Evolutionary conservation across 2,888 invertebrate species (phyloP), one percentile per base, ranked within the genome.

Genomic region (Leptinotarsa haldemani): DNA sequence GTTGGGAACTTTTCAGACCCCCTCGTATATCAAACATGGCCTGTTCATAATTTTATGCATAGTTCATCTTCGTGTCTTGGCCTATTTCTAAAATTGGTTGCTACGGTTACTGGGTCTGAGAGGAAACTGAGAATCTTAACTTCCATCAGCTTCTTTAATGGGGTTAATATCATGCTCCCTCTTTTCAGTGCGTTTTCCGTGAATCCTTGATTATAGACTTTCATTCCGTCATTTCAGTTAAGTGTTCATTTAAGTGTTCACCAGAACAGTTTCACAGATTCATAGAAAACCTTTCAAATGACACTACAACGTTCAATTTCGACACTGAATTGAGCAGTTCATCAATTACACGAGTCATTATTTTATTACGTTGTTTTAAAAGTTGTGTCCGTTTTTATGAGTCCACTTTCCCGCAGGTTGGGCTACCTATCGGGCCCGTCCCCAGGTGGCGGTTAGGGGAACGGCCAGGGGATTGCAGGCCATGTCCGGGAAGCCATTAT

Each of bases 1-100:
- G 5, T 30, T 7, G 30, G 1, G 7, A 7, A 30, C 30, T 30
- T 30, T 1, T 1, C 30, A 30, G 15, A 61, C 40, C 47, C 47
- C 48, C n/a, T 16, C 52, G 25, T 30, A 25, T 50, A 4, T 50
- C 16, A 50, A 50, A 40, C 40, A 40, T 50, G n/a, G n/a, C 13
- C 50, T 50, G 50, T 12, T 50, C 1, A 50, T 50, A 3, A 48
- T 48, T 48, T 16, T 30, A 30, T 30, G 30, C 30, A 30, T 1
- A 30, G 18, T 52, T 18, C 52, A 18, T 52, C n/a, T 50, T 30
- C 30, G 5, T 30, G 48, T 16, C 13, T 16, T 48, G 56, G 20
- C 56, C 56, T 56, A 22, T 18, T 56, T n/a, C n/a, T 66, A 15
- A 52, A 25, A 65, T 20, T 20, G 65, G 65, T 65, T 65, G n/a